These are phyloP conservation scores for Odontocolon sp. DNA, from an alignment of 2,888 invertebrate genomes.

Conservation along the genomic window DNA sequence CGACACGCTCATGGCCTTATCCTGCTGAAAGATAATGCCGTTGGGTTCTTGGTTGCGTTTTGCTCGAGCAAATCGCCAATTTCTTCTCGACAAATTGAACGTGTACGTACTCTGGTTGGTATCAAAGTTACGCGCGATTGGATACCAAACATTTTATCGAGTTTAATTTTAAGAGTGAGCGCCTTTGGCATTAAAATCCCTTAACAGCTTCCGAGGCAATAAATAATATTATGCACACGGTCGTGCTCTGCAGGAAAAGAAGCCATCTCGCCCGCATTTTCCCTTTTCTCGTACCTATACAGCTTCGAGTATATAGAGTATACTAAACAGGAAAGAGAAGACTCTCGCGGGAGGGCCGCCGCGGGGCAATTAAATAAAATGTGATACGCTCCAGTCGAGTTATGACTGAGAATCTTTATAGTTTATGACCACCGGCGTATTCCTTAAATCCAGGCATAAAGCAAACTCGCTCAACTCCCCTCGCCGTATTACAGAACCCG, in stretches of 20 bases:
- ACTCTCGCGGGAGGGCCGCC: constrained; percentile 61
- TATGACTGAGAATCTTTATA: constrained; percentile 80
- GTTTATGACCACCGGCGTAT: constrained; percentile 78
- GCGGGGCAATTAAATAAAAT: constrained; percentile 80
- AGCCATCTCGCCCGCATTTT: constrained; percentile 23
- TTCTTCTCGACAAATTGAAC: constrained; percentile 51
- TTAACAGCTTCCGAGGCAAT: constrained; percentile 80
- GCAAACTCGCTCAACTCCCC: constrained; percentile 63
- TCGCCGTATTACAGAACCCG: background rate
- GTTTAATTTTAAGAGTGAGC: constrained; percentile 78
- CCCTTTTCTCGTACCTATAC: background rate
- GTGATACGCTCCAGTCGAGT: constrained; percentile 78
- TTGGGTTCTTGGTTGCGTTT: constrained; percentile 18
- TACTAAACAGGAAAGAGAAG: constrained; percentile 40
- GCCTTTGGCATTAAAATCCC: constrained; percentile 75
- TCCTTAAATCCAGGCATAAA: constrained; percentile 79
- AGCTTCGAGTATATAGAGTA: background rate
- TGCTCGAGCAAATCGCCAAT: background rate
- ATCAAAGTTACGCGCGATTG: constrained; percentile 57
- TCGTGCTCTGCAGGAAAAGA: constrained; percentile 19
- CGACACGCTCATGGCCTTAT: constrained; percentile 46
- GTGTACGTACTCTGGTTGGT: constrained; percentile 8
- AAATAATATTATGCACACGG: constrained; percentile 80
- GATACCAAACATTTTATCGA: constrained; percentile 79
- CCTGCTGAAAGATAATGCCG: constrained; percentile 42